Percentiles rank a stretch among this genome's conserved stretches.
Evolutionary conservation across 2,888 invertebrate species (phyloP).

Genomic region (Dryadula phaetusa): DNA sequence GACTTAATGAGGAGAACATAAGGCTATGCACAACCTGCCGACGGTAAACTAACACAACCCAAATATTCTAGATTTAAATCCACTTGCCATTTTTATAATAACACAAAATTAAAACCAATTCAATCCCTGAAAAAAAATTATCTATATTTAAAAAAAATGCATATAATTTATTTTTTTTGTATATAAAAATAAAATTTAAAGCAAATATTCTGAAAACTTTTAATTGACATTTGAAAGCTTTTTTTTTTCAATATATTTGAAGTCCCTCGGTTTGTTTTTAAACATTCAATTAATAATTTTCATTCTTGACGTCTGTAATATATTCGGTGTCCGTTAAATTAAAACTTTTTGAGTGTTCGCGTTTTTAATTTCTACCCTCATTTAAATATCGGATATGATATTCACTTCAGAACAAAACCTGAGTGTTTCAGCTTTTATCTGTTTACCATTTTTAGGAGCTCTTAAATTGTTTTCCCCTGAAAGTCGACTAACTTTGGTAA

Average conservation of each 20-base stretch:
- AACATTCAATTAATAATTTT: slow-evolving; percentile 50
- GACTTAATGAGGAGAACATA: no score
- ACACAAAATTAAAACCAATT: no score
- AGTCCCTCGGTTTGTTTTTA: slow-evolving; percentile 40
- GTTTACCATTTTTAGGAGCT: slow-evolving; percentile 9
- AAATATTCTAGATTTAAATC: no score
- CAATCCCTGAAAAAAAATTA: no score
- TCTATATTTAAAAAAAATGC: background rate
- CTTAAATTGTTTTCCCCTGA: slow-evolving; percentile 9
- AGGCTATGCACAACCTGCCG: no score
- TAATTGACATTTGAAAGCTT: slow-evolving; percentile 17
- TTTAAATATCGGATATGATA: slow-evolving; percentile 48
- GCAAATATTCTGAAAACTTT: slow-evolving; percentile 5
- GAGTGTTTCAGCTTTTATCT: background rate
- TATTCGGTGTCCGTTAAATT: slow-evolving; percentile 53
- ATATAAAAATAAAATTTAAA: slow-evolving; percentile 3
- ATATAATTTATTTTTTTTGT: background rate
- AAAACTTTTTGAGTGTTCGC: slow-evolving; percentile 51
- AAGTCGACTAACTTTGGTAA: no score
- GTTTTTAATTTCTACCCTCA: slow-evolving; percentile 45
- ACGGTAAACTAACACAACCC: no score
- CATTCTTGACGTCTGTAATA: slow-evolving; percentile 53
- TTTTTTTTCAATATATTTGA: slow-evolving; percentile 20
- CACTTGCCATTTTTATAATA: no score
- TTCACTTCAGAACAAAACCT: slow-evolving; percentile 18